phyloP scores from a whole-genome alignment of 2,113 vertebrate species.

The Oxygymnocypris stewartii region DNA sequence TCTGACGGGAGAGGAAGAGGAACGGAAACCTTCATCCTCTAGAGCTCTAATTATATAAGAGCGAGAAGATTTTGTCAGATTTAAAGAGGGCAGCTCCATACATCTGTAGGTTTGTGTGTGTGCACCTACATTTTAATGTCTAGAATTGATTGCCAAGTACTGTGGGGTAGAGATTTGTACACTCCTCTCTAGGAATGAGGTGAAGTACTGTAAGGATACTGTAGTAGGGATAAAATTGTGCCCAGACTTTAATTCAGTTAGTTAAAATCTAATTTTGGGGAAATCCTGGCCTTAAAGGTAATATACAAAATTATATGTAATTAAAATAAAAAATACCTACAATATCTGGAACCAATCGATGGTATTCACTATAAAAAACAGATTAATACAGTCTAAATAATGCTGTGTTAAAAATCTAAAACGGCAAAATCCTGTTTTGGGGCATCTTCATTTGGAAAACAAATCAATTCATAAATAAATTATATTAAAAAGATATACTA shows the following conservation, averaged over 20 bases:
- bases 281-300: background rate
- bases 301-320: background rate
- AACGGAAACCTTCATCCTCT: conserved; percentile 32
- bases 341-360: background rate
- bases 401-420: background rate
- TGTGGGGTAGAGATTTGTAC: background rate
- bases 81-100: background rate
- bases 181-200: background rate
- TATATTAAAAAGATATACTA: no score
- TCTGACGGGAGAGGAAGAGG: conserved; percentile 11
- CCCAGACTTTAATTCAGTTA: background rate
- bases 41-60: conserved; percentile 39
- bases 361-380: background rate
- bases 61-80: conserved; percentile 32
- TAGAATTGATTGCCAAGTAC: conserved; percentile 8
- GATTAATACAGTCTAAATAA: background rate
- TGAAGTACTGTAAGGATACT: background rate
- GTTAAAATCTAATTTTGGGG: background rate
- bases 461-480: background rate
- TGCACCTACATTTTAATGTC: background rate
- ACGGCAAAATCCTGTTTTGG: background rate
- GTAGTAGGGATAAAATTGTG: background rate
- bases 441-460: background rate
- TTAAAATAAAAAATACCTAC: no score
- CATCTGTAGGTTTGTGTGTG: background rate